phyloP scores from a whole-genome alignment of 1,140 invertebrate species.

The Ylistrum balloti region DNA sequence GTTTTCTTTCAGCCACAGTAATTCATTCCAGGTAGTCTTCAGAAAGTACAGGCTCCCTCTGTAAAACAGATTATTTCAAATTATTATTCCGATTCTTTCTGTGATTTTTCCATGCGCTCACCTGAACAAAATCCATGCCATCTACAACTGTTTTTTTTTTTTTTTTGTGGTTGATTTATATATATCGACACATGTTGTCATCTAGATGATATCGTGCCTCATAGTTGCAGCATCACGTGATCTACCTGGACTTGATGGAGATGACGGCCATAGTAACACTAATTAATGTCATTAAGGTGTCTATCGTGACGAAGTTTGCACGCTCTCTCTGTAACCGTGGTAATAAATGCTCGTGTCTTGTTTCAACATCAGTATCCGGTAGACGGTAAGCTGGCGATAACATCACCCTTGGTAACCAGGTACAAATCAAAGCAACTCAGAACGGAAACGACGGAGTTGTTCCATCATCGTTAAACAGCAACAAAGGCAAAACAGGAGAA shows the following conservation, averaged over 20 bases:
- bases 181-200: not conserved
- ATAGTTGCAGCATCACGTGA: not conserved
- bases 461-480: constrained; percentile 38
- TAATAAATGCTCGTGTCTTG: constrained; percentile 33
- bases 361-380: constrained; percentile 31
- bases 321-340: constrained; percentile 23
- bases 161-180: not conserved
- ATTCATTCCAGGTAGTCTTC: not conserved
- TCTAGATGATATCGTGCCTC: not conserved
- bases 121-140: not conserved
- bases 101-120: too few species aligned
- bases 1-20: not conserved
- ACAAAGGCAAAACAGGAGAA: constrained; percentile 23
- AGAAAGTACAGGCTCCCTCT: not conserved
- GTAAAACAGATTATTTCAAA: not conserved
- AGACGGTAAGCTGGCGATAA: not conserved
- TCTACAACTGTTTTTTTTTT: not conserved
- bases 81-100: not conserved
- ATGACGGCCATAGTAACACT: constrained; percentile 12
- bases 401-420: constrained; percentile 14
- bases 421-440: constrained; percentile 34
- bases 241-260: not conserved
- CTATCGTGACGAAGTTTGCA: not conserved
- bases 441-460: constrained; percentile 32
- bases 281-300: not conserved